Conservation (phyloP, 30 jellyfish, hydroid and myxozoan genomes). For the Aurelia sp. region DNA sequence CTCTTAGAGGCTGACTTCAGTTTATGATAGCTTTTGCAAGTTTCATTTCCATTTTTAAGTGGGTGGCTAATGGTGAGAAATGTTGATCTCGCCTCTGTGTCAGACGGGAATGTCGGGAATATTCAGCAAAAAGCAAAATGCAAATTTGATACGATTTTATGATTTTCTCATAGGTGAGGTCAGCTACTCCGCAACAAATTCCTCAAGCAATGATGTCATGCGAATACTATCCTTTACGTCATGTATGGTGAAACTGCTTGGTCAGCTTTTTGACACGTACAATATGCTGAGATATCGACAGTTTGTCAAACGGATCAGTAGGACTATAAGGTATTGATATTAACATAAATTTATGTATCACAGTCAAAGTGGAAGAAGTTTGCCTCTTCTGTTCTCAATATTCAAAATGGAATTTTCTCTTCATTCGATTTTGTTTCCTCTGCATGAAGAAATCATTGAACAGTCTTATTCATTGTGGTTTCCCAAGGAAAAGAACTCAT, state of each 20-base stretch:
- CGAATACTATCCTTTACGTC: constrained; percentile 83
- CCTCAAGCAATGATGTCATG: constrained; percentile 75
- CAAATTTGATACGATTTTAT: not conserved
- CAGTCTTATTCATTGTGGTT: too few species aligned
- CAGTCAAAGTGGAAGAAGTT: not conserved
- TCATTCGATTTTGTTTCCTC: too few species aligned
- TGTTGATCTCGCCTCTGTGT: too few species aligned
- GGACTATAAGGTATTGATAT: constrained; percentile 76
- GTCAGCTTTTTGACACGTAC: constrained; percentile 86
- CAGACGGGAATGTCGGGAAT: too few species aligned
- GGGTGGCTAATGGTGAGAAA: too few species aligned
- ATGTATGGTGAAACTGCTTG: constrained; percentile 80
- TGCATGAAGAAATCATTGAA: too few species aligned
- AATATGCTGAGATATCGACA: constrained; percentile 88
- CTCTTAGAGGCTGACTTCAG: too few species aligned
- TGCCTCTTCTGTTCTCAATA: too few species aligned
- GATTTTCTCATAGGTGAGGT: constrained; percentile 32
- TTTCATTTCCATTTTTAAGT: too few species aligned
- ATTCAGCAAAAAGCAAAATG: not conserved
- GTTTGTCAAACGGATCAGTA: constrained; percentile 81
- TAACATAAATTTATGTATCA: not conserved
- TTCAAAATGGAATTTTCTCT: too few species aligned
- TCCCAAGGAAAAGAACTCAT: too few species aligned
- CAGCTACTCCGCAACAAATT: constrained; percentile 39
- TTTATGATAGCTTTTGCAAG: too few species aligned